phyloP scores from a whole-genome alignment of 2,113 vertebrate genomes.

The Notechis scutatus region DNA sequence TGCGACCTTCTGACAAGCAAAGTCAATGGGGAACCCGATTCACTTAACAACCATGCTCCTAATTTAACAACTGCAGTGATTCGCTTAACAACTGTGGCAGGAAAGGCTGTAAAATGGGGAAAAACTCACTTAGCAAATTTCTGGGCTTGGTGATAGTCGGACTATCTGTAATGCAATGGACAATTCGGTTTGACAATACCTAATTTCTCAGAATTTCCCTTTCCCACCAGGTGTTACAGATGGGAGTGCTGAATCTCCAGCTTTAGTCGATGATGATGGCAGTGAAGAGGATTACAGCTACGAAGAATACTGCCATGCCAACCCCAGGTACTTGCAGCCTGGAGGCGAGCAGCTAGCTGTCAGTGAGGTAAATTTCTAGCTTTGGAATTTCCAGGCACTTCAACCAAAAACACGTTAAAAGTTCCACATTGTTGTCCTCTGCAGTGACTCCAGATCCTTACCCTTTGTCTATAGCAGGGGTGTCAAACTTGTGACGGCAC shows the following conservation, averaged over 20 bases:
- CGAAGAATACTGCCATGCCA: constrained; percentile 84
- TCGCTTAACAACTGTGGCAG: too few relatives aligned
- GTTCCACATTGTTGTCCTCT: neutral
- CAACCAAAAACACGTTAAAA: too few relatives aligned
- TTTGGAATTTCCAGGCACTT: neutral
- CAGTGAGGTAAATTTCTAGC: constrained; percentile 80
- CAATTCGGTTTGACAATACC: constrained; percentile 34
- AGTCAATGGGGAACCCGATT: too few relatives aligned
- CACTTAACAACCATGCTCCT: too few relatives aligned
- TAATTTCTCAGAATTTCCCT: constrained; percentile 28
- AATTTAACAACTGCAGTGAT: too few relatives aligned
- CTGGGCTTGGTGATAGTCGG: too few relatives aligned
- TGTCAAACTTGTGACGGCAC: too few relatives aligned
- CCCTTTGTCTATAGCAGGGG: neutral
- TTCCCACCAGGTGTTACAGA: constrained; percentile 73
- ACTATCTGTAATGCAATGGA: neutral
- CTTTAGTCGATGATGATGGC: constrained; percentile 86
- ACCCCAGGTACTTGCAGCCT: constrained; percentile 83
- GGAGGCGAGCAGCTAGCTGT: constrained; percentile 90
- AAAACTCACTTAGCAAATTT: too few relatives aligned
- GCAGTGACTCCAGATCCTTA: neutral
- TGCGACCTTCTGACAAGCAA: too few relatives aligned
- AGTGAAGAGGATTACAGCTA: constrained; percentile 94
- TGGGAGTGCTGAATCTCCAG: constrained; percentile 74
- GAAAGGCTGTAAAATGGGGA: too few relatives aligned